phyloP scores from a whole-genome alignment of 2,888 invertebrate genomes.

The Ectemnius lituratus region DNA sequence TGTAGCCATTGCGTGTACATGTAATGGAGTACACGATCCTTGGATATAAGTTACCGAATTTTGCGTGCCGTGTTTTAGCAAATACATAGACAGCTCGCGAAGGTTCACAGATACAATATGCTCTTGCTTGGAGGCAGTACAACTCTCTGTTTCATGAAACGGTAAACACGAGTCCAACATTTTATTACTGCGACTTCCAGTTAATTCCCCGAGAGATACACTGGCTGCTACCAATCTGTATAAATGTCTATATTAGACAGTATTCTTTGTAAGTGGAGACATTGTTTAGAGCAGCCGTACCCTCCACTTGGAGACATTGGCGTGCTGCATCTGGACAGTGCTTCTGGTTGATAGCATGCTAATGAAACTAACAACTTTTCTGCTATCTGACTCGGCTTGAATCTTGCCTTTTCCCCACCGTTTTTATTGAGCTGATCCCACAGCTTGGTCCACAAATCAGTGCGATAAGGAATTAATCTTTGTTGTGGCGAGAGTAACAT shows the following conservation, averaged over 20 bases:
- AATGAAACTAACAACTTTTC: constrained; percentile 89
- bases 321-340: constrained; percentile 90
- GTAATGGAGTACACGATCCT: constrained; percentile 81
- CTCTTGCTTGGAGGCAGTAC: constrained; percentile 93
- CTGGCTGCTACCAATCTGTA: constrained; percentile 58
- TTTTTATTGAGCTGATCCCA: constrained; percentile 86
- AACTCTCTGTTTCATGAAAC: constrained; percentile 90
- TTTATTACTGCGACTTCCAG: constrained; percentile 71
- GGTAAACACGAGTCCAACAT: constrained; percentile 80
- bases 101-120: constrained; percentile 93
- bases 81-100: constrained; percentile 90
- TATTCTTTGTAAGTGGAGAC: background rate
- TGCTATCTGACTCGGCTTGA: constrained; percentile 85
- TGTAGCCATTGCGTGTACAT: constrained; percentile 89
- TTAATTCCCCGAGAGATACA: constrained; percentile 71
- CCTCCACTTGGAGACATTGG: constrained; percentile 88
- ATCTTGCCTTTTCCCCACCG: constrained; percentile 82
- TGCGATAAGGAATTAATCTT: constrained; percentile 88
- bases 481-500: constrained; percentile 92
- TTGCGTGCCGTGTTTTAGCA: constrained; percentile 83
- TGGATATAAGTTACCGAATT: constrained; percentile 62
- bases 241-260: too few relatives aligned
- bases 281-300: constrained; percentile 59
- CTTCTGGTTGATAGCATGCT: constrained; percentile 93
- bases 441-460: constrained; percentile 90